Conservation (phyloP, 53 echinoderm and acorn worm species). For the Temnopleurus reevesii region DNA sequence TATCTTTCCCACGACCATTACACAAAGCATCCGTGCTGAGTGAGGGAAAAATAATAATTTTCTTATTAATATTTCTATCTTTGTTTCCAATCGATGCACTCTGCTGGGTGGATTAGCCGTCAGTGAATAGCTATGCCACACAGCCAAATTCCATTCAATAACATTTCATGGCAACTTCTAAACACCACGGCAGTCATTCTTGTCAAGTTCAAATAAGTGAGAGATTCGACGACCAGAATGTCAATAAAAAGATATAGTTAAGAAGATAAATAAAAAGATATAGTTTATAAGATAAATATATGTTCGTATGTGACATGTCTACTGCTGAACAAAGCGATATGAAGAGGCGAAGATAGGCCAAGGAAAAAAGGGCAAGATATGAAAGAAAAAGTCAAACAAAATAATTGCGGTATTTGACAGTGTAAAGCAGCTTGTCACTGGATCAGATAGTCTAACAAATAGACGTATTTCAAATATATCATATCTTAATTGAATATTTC, state of each 20-base stretch:
- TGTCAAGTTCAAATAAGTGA: neutral
- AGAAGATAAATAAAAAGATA: conserved; percentile 25
- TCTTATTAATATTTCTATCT: neutral
- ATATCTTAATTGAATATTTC: neutral
- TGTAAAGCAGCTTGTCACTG: conserved; percentile 11
- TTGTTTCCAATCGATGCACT: conserved; percentile 17
- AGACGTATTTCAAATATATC: neutral
- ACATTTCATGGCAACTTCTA: conserved; percentile 26
- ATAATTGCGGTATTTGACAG: conserved; percentile 34
- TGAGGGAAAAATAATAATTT: neutral
- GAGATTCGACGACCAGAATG: neutral
- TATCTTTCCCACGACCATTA: conserved; percentile 25
- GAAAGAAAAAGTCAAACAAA: conserved; percentile 19
- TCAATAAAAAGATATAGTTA: conserved; percentile 40
- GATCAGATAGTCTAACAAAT: neutral
- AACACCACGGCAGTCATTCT: neutral
- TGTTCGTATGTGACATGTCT: conserved; percentile 10
- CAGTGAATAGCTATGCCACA: neutral
- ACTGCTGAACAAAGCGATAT: neutral
- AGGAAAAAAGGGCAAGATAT: neutral
- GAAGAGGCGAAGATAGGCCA: neutral
- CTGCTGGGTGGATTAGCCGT: neutral
- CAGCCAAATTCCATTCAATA: conserved; percentile 31
- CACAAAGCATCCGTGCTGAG: conserved; percentile 6
- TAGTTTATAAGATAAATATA: conserved; percentile 32